These are phyloP conservation scores for Ernsta delagoae DNA, from an alignment of 2,888 invertebrate species.

Conservation along the genomic window DNA sequence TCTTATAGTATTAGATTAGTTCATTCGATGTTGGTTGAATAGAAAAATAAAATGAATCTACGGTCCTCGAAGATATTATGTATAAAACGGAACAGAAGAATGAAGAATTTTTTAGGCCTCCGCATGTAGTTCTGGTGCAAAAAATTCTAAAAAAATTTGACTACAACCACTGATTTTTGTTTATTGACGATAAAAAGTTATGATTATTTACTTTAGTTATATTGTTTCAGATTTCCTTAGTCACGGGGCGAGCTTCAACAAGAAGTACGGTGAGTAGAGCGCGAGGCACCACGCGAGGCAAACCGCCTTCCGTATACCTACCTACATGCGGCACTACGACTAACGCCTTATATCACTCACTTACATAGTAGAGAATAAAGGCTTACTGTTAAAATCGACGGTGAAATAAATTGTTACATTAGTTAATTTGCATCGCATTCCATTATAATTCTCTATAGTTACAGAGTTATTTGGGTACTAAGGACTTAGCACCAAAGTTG, in stretches of 20 bases:
- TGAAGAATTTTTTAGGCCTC: too few species aligned
- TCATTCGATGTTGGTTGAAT: too few species aligned
- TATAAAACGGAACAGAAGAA: too few species aligned
- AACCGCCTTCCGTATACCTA: background rate
- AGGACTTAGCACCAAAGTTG: constrained; percentile 16
- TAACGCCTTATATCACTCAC: background rate
- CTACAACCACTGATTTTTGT: too few species aligned
- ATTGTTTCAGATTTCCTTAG: constrained; percentile 77
- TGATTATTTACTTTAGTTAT: background rate
- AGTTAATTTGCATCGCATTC: constrained; percentile 14
- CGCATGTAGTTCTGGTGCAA: too few species aligned
- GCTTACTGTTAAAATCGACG: background rate
- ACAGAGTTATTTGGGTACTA: background rate
- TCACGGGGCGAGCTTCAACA: constrained; percentile 83
- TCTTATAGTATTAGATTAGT: too few species aligned
- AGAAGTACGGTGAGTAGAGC: constrained; percentile 81
- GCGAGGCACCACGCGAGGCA: background rate
- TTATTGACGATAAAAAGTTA: too few species aligned
- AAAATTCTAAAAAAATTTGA: too few species aligned
- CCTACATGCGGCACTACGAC: too few species aligned
- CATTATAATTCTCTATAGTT: background rate
- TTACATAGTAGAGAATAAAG: background rate
- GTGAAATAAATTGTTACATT: background rate
- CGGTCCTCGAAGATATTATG: too few species aligned
- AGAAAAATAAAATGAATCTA: too few species aligned